Conservation (phyloP, 2,797 vertebrate species). For the Sebastiscus albofasciatus region DNA sequence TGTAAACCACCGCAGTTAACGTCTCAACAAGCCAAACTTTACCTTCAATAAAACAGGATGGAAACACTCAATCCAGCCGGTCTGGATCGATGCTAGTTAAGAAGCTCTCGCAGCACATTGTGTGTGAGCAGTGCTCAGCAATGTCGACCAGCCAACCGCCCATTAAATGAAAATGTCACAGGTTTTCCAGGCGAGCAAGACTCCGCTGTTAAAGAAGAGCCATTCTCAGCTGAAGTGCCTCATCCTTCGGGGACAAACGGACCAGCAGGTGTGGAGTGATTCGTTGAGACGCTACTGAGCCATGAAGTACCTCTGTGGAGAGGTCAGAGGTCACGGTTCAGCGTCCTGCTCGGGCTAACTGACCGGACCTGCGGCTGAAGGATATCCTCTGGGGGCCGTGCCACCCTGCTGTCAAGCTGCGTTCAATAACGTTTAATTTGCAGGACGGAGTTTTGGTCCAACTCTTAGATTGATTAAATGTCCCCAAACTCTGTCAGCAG, state of each 20-base stretch:
- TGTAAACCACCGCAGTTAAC: not conserved
- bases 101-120: not conserved
- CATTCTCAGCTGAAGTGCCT: not conserved
- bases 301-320: not conserved
- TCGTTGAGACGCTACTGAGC: not conserved
- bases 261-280: not conserved
- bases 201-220: not conserved
- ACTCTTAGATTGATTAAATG: constrained; percentile 54
- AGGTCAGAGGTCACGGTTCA: constrained; percentile 5
- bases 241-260: not conserved
- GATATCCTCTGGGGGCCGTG: not conserved
- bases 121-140: constrained; percentile 12
- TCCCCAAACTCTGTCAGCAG: constrained; percentile 29
- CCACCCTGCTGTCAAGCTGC: not conserved
- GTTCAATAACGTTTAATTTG: constrained; percentile 32
- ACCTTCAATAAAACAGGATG: not conserved
- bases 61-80: not conserved
- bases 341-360: not conserved
- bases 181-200: not conserved
- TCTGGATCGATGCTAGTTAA: not conserved
- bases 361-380: not conserved
- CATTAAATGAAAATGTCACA: constrained; percentile 37
- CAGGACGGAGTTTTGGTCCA: constrained; percentile 8
- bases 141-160: not conserved
- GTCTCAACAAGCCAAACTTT: not conserved